phyloP scores from a whole-genome alignment of 2,888 invertebrate genomes.

The Drosophila mimetica region DNA sequence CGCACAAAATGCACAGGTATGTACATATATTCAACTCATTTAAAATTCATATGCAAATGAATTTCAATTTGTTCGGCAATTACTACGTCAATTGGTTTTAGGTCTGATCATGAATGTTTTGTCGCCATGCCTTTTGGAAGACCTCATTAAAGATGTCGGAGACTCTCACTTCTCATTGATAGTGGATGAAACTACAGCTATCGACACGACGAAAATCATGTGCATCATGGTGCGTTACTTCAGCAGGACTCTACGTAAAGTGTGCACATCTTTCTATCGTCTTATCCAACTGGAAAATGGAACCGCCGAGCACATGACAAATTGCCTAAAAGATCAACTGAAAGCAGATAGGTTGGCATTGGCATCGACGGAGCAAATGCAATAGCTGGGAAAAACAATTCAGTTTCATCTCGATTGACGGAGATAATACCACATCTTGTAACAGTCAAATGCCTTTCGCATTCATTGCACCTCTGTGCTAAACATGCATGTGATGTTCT shows the following conservation, averaged over 20 bases:
- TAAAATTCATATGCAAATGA: no score
- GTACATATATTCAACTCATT: no score
- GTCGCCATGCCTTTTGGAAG: neutral
- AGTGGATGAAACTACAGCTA: neutral
- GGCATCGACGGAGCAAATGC: neutral
- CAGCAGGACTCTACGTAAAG: conserved; percentile 1
- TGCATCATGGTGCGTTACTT: conserved; percentile 7
- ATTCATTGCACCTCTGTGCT: conserved; percentile 5
- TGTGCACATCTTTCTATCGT: neutral
- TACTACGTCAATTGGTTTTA: no score
- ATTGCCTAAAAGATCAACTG: neutral
- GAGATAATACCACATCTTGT: neutral
- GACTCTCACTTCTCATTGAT: neutral
- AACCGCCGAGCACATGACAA: neutral
- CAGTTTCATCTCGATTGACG: conserved; percentile 1
- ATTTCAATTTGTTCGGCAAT: no score
- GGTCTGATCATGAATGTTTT: neutral
- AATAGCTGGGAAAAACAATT: conserved; percentile 1
- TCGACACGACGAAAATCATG: conserved; percentile 1
- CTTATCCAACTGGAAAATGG: neutral
- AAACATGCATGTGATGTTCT: neutral
- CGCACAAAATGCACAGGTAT: no score
- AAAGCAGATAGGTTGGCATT: neutral
- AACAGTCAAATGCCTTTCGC: conserved; percentile 2
- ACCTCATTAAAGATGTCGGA: no score